Base-by-base conservation (phyloP, 1,140 invertebrate species). In the Dendroctonus ponderosae region DNA sequence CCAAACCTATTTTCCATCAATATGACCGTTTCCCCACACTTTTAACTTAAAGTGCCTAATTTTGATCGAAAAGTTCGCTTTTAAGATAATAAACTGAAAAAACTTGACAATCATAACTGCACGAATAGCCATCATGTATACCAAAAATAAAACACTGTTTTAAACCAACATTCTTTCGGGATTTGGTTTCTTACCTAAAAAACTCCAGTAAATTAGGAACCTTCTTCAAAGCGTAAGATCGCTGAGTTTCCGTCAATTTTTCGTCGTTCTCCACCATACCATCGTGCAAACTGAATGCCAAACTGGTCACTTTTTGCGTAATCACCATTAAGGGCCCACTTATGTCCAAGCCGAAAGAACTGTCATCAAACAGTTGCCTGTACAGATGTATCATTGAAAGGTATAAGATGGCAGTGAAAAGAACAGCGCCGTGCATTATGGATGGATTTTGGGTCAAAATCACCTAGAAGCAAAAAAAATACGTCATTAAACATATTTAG, bases 301-400 rank as follows among this genome's bases (percentile, higher is more conserved):
- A 79, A 73, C 91, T 92, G 39, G 93, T 96, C 7, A 97, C 88
- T 82, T 97, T 96, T 80, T 98, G 95, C 2, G 93, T 94, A 69
- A 94, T 91, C n/a, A 99, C 93, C 97, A 99, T 99, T 69, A 98
- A 77, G 53, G 87, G 96, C 79, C 84, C 93, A 74, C 94, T 96
- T 69, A 98, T 91, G 79, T 98, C 95, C 61, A 97, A 79, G n/a
- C 87, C 88, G 77, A 93, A 95, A 48, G 90, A 89, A 61, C 89
- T 91, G 74, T 94, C 93, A 77, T 94, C 89, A 75, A 94, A 94
- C 38, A 93, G 84, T 80, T 93, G 89, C 53, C 94, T 82, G 80
- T 93, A 89, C 63, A 95, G 80, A 79, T 98, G 95, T 50, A 94
- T 84, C 68, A 86, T 86, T 5, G 93, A 91, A 56, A 97, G 81